Base-by-base conservation (phyloP, 2,888 invertebrate species). In the Abrostola triplasia region DNA sequence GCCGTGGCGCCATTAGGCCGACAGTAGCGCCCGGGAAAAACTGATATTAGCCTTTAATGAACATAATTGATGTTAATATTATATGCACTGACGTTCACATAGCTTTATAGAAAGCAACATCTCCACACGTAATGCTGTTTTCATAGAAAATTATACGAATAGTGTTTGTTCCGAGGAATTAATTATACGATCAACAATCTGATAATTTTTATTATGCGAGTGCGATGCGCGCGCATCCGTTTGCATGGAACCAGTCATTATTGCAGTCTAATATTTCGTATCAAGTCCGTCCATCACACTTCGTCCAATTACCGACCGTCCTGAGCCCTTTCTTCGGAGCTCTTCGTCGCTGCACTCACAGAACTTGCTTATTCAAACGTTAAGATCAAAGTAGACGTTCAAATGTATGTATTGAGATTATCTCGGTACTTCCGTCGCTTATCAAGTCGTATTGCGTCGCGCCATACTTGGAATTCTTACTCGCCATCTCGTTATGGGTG, bases 21-120 rank as follows among this genome's bases (percentile, higher is more conserved):
- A 54, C 65, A 69, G 71, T 59, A 78, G 78, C 70, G 72, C 72
- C 76, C 59, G 59, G 64, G 69, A 66, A 76, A 74, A 76, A 81
- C 76, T 67, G 68, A 75, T 64, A 73, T 75, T 70, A 74, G 38
- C 38, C 67, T 67, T 67, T 80, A 81, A 80, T 77, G 60, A 80
- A 68, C 60, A 54, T 73, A 77, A 82, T 81, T 70, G 73, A 68
- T 47, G 64, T 63, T 64, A 50, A 73, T 76, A 71, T 73, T 67
- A 57, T 68, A 72, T 69, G 48, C 63, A 67, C 24, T 40, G 42
- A 36, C 42, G 60, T 65, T 69, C 52, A 62, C 66, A 77, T 70
- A 59, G 53, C 59, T 70, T 35, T 38, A 80, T 73, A 80, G 79
- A 80, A 80, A 79, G 79, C 65, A 66, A 67, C 52, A 67, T 67